phyloP scores from a whole-genome alignment of 1,140 invertebrate genomes.

The Lutraria rhynchaena region DNA sequence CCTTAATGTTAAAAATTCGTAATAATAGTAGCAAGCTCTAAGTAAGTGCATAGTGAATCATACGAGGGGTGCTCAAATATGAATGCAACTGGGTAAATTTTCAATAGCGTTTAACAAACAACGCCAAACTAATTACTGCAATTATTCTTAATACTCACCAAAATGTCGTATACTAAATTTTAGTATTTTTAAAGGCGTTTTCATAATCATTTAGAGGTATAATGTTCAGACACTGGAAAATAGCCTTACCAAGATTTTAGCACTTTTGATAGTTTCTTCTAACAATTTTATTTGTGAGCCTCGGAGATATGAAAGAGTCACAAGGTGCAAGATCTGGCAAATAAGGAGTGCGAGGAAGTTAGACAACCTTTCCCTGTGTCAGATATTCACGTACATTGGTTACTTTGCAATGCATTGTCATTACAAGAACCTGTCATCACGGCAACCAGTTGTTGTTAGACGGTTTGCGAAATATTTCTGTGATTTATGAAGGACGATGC shows the following conservation, averaged over 20 bases:
- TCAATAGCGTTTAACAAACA: no score
- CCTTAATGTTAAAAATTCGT: no score
- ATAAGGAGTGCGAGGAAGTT: conserved; percentile 22
- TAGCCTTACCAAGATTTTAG: conserved; percentile 22
- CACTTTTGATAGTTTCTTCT: no score
- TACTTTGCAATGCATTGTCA: conserved; percentile 34
- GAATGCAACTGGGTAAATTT: no score
- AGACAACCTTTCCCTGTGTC: conserved; percentile 16
- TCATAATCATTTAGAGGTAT: conserved; percentile 6
- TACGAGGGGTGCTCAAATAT: no score
- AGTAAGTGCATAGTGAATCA: no score
- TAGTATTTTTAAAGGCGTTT: conserved; percentile 23
- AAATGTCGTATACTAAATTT: no score
- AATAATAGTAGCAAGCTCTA: no score
- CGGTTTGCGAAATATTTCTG: conserved; percentile 17
- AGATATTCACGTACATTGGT: conserved; percentile 2
- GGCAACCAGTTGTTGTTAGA: conserved; percentile 7
- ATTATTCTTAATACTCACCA: no score
- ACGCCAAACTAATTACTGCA: no score
- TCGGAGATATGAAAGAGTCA: conserved; percentile 22
- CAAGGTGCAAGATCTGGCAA: conserved; percentile 13
- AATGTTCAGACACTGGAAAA: conserved; percentile 32
- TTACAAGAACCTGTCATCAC: conserved; percentile 7
- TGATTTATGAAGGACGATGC: not conserved
- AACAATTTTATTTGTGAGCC: conserved; percentile 18